Evolutionary conservation across 2,888 invertebrate genomes (phyloP), one percentile per base, ranked within the genome.

Genomic region (Rhingia campestris): DNA sequence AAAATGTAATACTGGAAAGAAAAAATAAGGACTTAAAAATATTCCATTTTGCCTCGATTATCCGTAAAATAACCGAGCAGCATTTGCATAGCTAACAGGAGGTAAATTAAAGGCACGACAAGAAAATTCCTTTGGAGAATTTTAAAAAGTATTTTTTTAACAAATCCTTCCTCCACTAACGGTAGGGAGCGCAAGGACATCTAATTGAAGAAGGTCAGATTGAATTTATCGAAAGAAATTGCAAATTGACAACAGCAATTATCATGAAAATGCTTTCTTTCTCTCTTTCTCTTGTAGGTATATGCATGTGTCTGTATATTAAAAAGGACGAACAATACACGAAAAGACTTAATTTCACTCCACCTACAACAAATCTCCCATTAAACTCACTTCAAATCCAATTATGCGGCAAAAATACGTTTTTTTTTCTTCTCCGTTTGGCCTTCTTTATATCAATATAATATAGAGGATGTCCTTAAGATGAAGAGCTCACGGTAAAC

Each of bases 171-270:
- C 30, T 6, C 4, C 49, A 51, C 33, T n/a, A 6, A 14, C 35
- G 9, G 12, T 35, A 49, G 47, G 33, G 9, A 22, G 30, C 22
- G 67, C 63, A 75, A 79, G 59, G 80, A 84, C 80, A 74, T 84
- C 84, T 84, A 84, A 84, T 84, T 84, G 84, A 80, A 84, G 80
- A 70, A 74, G 84, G 84, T 84, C 80, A 84, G 84, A 80, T 84
- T 84, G 84, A 84, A 84, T 84, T 84, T 84, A 84, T 84, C 80
- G 84, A 54, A 84, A 69, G 79, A 84, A 84, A 84, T 84, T 81
- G 79, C 77, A 81, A 85, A 85, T 81, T 86, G 86, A 81, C 85
- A 86, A 81, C 81, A 86, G 81, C 81, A 86, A 86, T 86, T 86
- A 86, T 81, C 85, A 74, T 85, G 80, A 81, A 49, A 49, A 81